phyloP scores from a whole-genome alignment of 37 sponge, comb jelly and placozoan species.

The Chondrilla cf. caribensis region DNA sequence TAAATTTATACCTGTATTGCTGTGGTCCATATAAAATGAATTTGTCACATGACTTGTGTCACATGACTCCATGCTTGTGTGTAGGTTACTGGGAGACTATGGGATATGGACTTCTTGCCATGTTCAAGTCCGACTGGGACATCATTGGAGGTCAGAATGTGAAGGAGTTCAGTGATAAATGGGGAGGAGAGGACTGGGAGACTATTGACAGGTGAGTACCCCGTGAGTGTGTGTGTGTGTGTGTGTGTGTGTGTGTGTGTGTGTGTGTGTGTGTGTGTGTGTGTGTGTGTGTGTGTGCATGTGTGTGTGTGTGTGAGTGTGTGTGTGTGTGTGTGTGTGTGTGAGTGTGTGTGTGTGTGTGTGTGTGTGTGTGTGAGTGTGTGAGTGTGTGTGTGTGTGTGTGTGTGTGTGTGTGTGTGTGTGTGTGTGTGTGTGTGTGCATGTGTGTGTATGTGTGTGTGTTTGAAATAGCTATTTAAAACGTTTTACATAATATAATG shows the following conservation, averaged over 20 bases:
- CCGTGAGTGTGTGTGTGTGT: too few relatives aligned
- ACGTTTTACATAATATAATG: too few relatives aligned
- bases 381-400: too few relatives aligned
- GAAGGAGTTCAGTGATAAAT: conserved; percentile 34
- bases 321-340: conserved; percentile 16
- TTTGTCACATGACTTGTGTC: too few relatives aligned
- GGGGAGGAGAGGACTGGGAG: conserved; percentile 87
- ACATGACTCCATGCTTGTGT: too few relatives aligned
- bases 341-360: neutral
- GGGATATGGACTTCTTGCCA: conserved; percentile 55
- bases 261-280: conserved; percentile 16
- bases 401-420: too few relatives aligned
- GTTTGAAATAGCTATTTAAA: too few relatives aligned
- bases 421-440: neutral
- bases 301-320: conserved; percentile 14
- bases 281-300: conserved; percentile 11
- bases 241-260: too few relatives aligned
- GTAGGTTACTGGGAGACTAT: conserved; percentile 60
- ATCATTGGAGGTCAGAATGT: conserved; percentile 52
- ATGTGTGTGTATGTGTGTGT: too few relatives aligned
- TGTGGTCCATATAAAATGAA: too few relatives aligned
- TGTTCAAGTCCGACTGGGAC: conserved; percentile 69
- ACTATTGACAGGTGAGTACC: conserved; percentile 58
- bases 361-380: too few relatives aligned
- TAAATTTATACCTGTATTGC: too few relatives aligned